Evolutionary conservation across 2,113 vertebrate species (phyloP), one percentile per base, ranked within the genome.

Genomic region (Grallaria varia): DNA sequence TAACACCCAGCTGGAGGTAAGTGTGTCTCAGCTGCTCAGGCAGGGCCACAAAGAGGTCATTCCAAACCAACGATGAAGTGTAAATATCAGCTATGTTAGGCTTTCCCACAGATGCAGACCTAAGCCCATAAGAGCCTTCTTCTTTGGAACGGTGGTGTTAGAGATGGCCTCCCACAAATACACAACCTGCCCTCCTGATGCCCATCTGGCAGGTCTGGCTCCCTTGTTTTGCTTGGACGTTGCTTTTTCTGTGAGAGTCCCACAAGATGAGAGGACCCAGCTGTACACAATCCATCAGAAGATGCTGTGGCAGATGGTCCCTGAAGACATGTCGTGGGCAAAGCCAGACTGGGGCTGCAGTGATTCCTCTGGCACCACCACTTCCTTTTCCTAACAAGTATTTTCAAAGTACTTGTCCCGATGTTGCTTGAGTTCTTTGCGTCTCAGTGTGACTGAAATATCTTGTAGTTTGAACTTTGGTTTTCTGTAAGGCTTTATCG

Each of bases 1-100:
- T 83, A 67, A 50, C 68, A 52, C 56, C 56, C 95, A 92, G 89
- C 91, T 89, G 80, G 94, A 84, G 59, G 39, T 86, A 20, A 89
- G 67, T 7, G 6, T 67, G 50, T 81, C 87, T 86, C 49, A 92
- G 85, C 79, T 86, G 85, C 71, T 74, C 60, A 14, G 75, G 63
- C 79, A 88, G 79, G 90, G 68, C 86, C 88, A 39, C 0, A 0
- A 31, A 56, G 67, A 91, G 82, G 79, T 90, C 72, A 11, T 63
- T 94, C 64, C 76, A 53, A 90, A 13, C 8, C 31, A 35, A 20
- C 0, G 1, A 6, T 23, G 50, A 49, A 89, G 22, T 25, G 21
- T 40, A 49, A 81, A 49, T 78, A 55, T 13, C 60, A 47, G 14
- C 58, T 84, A 0, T 8, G 1, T 30, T n/a, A 44, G 64, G 24